Percentiles rank a stretch among this genome's conserved stretches.
These are phyloP conservation scores for Ferrisia virgata DNA, from an alignment of 2,888 invertebrate species.

Conservation along the genomic window DNA sequence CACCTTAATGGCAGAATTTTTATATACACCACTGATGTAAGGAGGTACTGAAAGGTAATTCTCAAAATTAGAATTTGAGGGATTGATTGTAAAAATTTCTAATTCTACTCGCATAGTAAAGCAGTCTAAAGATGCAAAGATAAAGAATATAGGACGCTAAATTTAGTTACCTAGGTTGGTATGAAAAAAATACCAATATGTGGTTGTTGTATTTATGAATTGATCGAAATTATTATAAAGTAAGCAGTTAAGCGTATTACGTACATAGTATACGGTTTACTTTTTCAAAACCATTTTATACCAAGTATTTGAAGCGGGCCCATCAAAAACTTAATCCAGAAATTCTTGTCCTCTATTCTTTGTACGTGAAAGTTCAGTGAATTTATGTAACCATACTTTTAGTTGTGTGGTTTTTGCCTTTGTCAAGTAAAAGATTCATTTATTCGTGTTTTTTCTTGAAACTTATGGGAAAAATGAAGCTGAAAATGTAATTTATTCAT, in stretches of 20 bases:
- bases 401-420: background rate
- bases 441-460: background rate
- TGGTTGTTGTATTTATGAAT: no score
- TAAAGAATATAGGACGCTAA: no score
- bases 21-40: no score
- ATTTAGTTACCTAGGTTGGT: no score
- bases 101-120: no score
- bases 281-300: background rate
- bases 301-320: no score
- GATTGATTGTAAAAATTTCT: no score
- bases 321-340: background rate
- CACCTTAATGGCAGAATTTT: no score
- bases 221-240: background rate
- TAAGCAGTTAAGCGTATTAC: background rate
- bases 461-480: background rate
- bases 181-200: no score
- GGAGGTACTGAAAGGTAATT: no score
- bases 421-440: background rate
- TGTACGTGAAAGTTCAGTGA: background rate
- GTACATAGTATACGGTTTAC: background rate
- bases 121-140: no score
- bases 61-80: no score
- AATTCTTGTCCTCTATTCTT: background rate
- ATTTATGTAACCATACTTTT: background rate
- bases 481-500: background rate